Base-by-base conservation (phyloP, 1,140 invertebrate species). In the Melitaea cinxia region DNA sequence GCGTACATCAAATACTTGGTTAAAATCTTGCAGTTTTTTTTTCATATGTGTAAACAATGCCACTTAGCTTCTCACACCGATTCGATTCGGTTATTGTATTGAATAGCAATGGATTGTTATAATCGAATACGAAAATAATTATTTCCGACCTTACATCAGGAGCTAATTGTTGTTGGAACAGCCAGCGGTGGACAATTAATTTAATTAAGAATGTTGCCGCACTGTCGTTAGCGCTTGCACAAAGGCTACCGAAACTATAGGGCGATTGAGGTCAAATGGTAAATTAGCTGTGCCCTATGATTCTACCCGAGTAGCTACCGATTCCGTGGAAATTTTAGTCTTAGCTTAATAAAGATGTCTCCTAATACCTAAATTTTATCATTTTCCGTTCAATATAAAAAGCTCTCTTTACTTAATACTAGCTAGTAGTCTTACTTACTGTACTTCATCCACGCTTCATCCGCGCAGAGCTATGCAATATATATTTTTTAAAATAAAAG, bases 91-190 rank as follows among this genome's bases (percentile, higher is more conserved):
- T 74, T 64, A 78, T 84, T 81, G 75, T 80, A 76, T 80, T 65
- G 68, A 81, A 74, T 77, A 65, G 68, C 71, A 82, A 83, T 81
- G 75, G 73, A 81, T 78, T 78, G 69, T 77, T 75, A 74, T 73
- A 70, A 81, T 82, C 68, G 75, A 83, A 26, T 83, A 78, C 65
- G 35, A 75, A 76, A 82, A 78, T 77, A 74, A 85, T 83, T 82
- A 86, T 80, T 80, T 77, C 73, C 77, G 76, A 86, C 82, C 82
- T 86, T 78, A 82, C 78, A 5, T 14, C 60, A 73, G 71, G 67
- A 72, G 65, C 75, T 82, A 80, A 79, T 83, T 72, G 81, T 82
- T 80, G 65, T 70, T 73, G 15, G 39, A 45, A 45, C 7, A 45
- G 39, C 17, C 39, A 19, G 35, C 35, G 70, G 72, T 69, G 49